Base-by-base conservation (phyloP, 1,140 invertebrate species). In the Geopemphigus sp. region DNA sequence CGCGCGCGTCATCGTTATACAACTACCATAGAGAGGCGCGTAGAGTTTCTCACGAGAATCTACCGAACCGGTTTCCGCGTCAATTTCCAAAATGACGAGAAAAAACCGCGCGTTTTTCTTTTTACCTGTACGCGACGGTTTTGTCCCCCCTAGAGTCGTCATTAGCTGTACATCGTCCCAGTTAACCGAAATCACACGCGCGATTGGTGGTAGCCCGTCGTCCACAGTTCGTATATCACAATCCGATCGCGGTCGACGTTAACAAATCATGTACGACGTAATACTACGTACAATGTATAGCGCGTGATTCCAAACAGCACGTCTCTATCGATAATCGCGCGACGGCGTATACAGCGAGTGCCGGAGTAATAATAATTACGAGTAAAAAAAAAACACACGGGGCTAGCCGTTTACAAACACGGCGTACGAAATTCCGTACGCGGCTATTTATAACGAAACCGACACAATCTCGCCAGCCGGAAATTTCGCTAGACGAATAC, bases 121-220 rank as follows among this genome's bases (percentile, higher is more conserved):
- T 72, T 29, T 72, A 54, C 47, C 24, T 29, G 26, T 17, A 72
- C 53, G 17, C 4, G 19, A 68, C n/a, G 29, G 24, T 72, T 72
- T 72, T 70, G 50, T 72, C 29, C 68, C 17, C n/a, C n/a, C n/a
- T n/a, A n/a, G n/a, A 29, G 26, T 72, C 26, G 47, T 54, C 68
- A 72, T 53, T 72, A 72, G 68, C 68, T 72, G 68, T 72, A 72
- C 47, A 72, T 72, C 54, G 68, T 72, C 50, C 68, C 26, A 72
- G 24, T 72, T 72, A 53, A 72, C 68, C 15, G 54, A 72, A 72
- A 72, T 59, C 39, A 78, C 73, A 63, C 73, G 61, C 61, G 39
- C 32, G 22, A 59, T 78, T 59, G n/a, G n/a, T n/a, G n/a, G 24
- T 68, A 50, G 8, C 15, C 39, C 12, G 66, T 78, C 32, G n/a